Percentiles rank a stretch among this genome's conserved stretches.
Evolutionary conservation across 2,888 invertebrate genomes (phyloP).

Genomic region (Clusia tigrina): DNA sequence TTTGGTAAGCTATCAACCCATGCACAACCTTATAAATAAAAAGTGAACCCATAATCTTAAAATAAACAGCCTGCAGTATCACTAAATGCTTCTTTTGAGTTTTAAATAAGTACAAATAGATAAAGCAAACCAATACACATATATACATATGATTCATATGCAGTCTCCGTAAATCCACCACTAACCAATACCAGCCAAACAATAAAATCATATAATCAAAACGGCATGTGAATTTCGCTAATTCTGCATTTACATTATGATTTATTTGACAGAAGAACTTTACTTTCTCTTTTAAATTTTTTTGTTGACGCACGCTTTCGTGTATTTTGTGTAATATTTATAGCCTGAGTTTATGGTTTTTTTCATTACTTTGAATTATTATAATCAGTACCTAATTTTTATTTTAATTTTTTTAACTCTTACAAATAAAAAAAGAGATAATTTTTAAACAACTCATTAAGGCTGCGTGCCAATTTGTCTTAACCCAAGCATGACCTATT

Average conservation of each 20-base stretch:
- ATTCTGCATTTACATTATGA: constrained; percentile 40
- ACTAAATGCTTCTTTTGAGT: constrained; percentile 5
- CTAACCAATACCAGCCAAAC: constrained; percentile 10
- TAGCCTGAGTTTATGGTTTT: constrained; percentile 16
- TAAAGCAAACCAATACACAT: background rate
- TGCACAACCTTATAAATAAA: constrained; percentile 47
- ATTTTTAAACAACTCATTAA: no score
- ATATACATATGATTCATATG: no score
- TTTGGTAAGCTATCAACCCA: constrained; percentile 78
- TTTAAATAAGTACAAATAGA: constrained; percentile 7
- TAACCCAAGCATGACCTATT: no score
- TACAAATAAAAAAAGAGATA: no score
- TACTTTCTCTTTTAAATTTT: constrained; percentile 21
- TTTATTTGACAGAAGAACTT: constrained; percentile 17
- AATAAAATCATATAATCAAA: constrained; percentile 25
- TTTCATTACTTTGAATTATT: background rate
- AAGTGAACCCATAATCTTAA: constrained; percentile 12
- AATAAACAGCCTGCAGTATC: constrained; percentile 12
- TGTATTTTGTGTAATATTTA: constrained; percentile 29
- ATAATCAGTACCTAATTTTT: no score
- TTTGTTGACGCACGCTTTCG: constrained; percentile 54
- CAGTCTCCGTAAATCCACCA: no score
- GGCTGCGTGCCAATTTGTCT: no score
- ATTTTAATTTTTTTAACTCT: no score
- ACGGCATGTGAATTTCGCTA: constrained; percentile 58